Percentiles rank a stretch among this genome's conserved stretches.
Conservation (phyloP, 1,140 invertebrate species). For the Papilio machaon region DNA sequence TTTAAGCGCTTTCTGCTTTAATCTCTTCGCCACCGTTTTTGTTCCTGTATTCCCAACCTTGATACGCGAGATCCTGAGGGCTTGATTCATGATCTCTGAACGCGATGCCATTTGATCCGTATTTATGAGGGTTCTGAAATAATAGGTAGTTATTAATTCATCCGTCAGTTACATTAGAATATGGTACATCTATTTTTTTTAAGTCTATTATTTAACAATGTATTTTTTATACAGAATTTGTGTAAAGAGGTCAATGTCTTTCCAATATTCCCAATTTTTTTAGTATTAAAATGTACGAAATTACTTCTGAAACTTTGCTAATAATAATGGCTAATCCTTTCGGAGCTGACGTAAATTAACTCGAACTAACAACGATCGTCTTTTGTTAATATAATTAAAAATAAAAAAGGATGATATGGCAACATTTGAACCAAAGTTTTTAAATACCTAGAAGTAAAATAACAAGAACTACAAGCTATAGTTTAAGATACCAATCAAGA, state of each 20-base stretch:
- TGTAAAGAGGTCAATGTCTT: too few species aligned
- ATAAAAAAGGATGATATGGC: too few species aligned
- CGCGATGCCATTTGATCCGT: constrained; percentile 81
- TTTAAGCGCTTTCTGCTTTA: constrained; percentile 68
- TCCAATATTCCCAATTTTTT: background rate
- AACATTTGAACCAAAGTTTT: too few species aligned
- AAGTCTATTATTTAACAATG: too few species aligned
- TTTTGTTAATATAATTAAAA: too few species aligned
- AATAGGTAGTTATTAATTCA: constrained; percentile 26
- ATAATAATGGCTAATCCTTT: too few species aligned
- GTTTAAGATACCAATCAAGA: too few species aligned
- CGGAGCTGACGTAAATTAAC: too few species aligned
- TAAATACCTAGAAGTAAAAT: too few species aligned
- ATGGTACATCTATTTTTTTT: too few species aligned
- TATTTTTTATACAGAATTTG: too few species aligned
- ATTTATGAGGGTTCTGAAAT: constrained; percentile 75
- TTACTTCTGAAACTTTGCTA: background rate
- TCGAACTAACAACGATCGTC: too few species aligned
- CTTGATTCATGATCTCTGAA: constrained; percentile 86
- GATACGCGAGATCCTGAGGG: constrained; percentile 87
- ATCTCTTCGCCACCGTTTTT: constrained; percentile 72
- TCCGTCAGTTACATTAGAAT: background rate
- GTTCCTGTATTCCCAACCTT: constrained; percentile 81
- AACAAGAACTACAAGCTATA: background rate
- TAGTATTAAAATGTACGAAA: background rate